Evolutionary conservation across 1,140 invertebrate genomes (phyloP).

Genomic region (Drosophila prosaltans): DNA sequence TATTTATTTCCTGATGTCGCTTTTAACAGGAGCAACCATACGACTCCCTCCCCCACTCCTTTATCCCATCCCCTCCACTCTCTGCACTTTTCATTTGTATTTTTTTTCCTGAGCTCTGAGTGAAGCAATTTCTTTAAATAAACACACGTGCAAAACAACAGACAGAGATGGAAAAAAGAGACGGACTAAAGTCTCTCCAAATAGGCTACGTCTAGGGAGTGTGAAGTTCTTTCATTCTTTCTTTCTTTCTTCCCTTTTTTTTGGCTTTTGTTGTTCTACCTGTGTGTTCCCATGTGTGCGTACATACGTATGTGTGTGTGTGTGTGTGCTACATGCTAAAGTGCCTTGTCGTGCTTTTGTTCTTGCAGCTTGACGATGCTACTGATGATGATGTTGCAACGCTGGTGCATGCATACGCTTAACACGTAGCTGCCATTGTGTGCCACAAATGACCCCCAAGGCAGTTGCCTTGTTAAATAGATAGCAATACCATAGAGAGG

Average conservation of each 20-base stretch:
- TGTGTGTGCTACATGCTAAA: conserved; percentile 70
- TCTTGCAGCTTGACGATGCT: conserved; percentile 18
- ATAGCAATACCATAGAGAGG: neutral
- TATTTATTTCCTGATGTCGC: conserved; percentile 73
- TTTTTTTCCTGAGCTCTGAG: conserved; percentile 39
- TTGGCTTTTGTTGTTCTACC: conserved; percentile 53
- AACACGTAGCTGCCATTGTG: conserved; percentile 78
- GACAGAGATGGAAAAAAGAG: conserved; percentile 31
- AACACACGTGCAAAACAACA: conserved; percentile 74
- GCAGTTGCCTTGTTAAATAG: conserved; percentile 42
- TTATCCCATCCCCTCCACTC: neutral
- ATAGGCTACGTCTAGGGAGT: conserved; percentile 65
- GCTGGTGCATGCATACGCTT: conserved; percentile 49
- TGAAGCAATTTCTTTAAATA: conserved; percentile 80
- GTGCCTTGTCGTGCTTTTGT: conserved; percentile 78
- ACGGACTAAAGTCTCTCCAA: conserved; percentile 58
- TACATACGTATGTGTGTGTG: neutral
- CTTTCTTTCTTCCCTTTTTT: conserved; percentile 14
- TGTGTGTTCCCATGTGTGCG: conserved; percentile 23
- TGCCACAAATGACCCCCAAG: conserved; percentile 63
- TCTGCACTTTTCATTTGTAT: conserved; percentile 1
- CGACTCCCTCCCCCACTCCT: too few relatives aligned
- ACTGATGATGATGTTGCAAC: conserved; percentile 51
- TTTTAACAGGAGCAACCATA: conserved; percentile 33
- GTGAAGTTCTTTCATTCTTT: conserved; percentile 20